Evolutionary conservation across 2,888 invertebrate genomes (phyloP).

Genomic region (Drosophila pegasa): DNA sequence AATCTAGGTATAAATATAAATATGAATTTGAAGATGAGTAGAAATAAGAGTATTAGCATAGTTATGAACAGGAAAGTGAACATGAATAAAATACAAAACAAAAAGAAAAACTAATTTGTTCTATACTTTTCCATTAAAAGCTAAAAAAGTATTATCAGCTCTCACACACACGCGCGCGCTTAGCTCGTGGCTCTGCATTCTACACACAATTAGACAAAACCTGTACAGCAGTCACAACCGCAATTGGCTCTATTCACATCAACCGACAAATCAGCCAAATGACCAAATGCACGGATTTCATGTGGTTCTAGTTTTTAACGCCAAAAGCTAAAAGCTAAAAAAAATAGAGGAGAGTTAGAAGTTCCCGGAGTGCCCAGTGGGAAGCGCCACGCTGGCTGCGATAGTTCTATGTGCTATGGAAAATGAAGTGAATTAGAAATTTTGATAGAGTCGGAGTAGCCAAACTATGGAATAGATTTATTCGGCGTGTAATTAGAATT

Average conservation of each 20-base stretch:
- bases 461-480: no score
- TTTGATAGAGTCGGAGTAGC: no score
- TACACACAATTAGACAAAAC: background rate
- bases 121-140: background rate
- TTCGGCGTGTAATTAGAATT: no score
- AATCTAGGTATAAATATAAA: background rate
- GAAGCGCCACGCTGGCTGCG: background rate
- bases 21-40: background rate
- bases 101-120: background rate
- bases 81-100: background rate
- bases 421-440: background rate
- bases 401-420: background rate
- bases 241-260: slow-evolving; percentile 23
- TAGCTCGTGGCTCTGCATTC: no score
- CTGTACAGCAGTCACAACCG: slow-evolving; percentile 7
- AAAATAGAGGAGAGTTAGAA: background rate
- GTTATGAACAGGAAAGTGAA: background rate
- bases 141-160: background rate
- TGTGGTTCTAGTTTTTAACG: slow-evolving; percentile 15
- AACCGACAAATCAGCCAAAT: slow-evolving; percentile 29
- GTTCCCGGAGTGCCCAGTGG: slow-evolving; percentile 1
- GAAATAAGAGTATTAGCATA: background rate
- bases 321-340: slow-evolving; percentile 11
- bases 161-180: background rate
- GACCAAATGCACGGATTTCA: slow-evolving; percentile 25